These are phyloP conservation scores for Huso huso DNA, from an alignment of 2,797 vertebrate genomes.

Conservation along the genomic window DNA sequence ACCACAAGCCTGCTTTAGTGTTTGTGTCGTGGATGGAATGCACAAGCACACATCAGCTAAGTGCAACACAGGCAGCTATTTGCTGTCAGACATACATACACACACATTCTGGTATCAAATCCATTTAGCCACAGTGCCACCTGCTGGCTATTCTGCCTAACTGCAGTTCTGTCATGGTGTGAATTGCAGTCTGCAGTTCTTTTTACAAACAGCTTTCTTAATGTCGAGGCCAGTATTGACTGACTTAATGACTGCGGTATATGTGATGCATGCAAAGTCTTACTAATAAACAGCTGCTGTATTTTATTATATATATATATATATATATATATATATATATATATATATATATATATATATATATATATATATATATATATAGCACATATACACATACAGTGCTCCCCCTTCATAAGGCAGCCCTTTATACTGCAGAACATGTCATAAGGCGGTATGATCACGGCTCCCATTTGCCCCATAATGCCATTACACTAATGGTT, in stretches of 20 bases:
- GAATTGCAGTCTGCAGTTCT: not conserved
- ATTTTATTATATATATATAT: not conserved
- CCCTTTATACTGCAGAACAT: too few species aligned
- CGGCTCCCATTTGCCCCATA: too few species aligned
- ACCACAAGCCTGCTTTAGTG: not conserved
- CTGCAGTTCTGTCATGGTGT: not conserved
- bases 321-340: too few species aligned
- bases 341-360: too few species aligned
- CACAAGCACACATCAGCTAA: not conserved
- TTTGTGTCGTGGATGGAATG: not conserved
- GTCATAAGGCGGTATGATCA: too few species aligned
- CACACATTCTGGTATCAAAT: not conserved
- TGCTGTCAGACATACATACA: slow-evolving; percentile 5
- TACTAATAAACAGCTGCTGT: slow-evolving; percentile 25
- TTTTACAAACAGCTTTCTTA: not conserved
- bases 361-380: too few species aligned
- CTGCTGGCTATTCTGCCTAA: not conserved
- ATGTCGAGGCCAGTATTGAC: slow-evolving; percentile 20
- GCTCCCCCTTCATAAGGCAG: too few species aligned
- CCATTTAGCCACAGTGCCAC: not conserved
- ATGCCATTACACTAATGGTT: too few species aligned
- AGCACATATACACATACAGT: too few species aligned
- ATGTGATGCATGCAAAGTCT: slow-evolving; percentile 30
- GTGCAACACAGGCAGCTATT: not conserved
- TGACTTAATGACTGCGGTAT: slow-evolving; percentile 33